Base-by-base conservation (phyloP, 2,888 invertebrate species). In the Toxonevra muliebris region DNA sequence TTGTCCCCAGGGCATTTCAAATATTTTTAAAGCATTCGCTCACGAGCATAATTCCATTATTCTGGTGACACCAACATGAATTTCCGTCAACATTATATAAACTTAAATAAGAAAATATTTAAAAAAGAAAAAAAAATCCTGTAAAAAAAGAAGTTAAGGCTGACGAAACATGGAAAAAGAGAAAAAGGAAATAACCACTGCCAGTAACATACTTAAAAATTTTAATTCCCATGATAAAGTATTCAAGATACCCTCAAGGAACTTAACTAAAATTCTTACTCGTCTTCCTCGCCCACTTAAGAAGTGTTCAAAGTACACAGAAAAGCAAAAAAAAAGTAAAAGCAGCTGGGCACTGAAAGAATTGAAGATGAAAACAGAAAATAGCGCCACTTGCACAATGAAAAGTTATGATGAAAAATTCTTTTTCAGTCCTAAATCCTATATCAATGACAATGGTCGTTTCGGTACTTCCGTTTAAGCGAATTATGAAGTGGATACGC, bases 401-500 rank as follows among this genome's bases (percentile, higher is more conserved):
- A 2, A 30, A 7, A 30, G 30, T 30, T n/a, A n/a, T n/a, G n/a
- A 30, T 30, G 30, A 2, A 30, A 7, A 30, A 7, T 30, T 30
- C 30, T 30, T 30, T 7, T 30, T 30, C 30, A 30, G 7, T 30
- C 30, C 30, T 2, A 30, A 30, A 30, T 30, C 7, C 30, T 7
- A 30, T 68, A 66, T 66, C 66, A 66, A 66, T 66, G 66, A 66
- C 66, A 66, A 61, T 55, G 50, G 61, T 52, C 66, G 55, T 66
- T 66, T 54, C 66, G 42, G 65, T 58, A 43, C 59, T 65, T 61
- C 50, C 61, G 66, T 30, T 61, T 53, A 66, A 61, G 76, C 76
- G 76, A 80, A 79, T 78, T 80, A 79, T 81, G 80, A 82, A 82
- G 81, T 82, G 82, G 77, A 80, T 80, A 77, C 77, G 75, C 78